These are phyloP conservation scores for Trichogramma evanescens DNA, from an alignment of 2,888 invertebrate genomes.

Conservation along the genomic window DNA sequence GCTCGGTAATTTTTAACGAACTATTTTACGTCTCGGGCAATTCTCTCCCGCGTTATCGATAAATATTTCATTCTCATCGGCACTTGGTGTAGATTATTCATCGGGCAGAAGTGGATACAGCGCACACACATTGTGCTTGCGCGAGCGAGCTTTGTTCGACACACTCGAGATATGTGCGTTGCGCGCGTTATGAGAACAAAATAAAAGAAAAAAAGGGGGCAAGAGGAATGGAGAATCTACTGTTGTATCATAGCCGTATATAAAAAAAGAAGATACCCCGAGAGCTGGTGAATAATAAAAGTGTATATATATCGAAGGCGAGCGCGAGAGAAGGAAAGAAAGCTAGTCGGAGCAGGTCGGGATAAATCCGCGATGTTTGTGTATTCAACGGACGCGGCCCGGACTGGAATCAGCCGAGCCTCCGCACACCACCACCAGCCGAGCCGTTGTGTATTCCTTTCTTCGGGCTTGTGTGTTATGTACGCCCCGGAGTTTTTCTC, in stretches of 20 bases:
- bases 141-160: too few species aligned
- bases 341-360: constrained; percentile 16
- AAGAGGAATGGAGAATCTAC: too few species aligned
- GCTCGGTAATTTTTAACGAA: too few species aligned
- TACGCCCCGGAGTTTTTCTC: constrained; percentile 39
- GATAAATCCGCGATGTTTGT: constrained; percentile 34
- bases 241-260: too few species aligned
- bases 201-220: too few species aligned
- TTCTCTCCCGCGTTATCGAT: not conserved
- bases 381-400: constrained; percentile 44
- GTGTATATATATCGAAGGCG: constrained; percentile 20
- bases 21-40: not conserved
- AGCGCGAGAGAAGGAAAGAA: too few species aligned
- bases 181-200: too few species aligned
- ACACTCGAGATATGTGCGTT: too few species aligned
- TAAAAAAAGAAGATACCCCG: too few species aligned
- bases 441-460: not conserved
- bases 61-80: not conserved
- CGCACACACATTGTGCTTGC: too few species aligned
- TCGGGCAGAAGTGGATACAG: too few species aligned
- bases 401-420: constrained; percentile 33
- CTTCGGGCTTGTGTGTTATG: not conserved
- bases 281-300: constrained; percentile 35
- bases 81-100: constrained; percentile 2
- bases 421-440: too few species aligned